These are phyloP conservation scores for Drosophila setifemur DNA, from an alignment of 1,140 invertebrate genomes.

Conservation along the genomic window DNA sequence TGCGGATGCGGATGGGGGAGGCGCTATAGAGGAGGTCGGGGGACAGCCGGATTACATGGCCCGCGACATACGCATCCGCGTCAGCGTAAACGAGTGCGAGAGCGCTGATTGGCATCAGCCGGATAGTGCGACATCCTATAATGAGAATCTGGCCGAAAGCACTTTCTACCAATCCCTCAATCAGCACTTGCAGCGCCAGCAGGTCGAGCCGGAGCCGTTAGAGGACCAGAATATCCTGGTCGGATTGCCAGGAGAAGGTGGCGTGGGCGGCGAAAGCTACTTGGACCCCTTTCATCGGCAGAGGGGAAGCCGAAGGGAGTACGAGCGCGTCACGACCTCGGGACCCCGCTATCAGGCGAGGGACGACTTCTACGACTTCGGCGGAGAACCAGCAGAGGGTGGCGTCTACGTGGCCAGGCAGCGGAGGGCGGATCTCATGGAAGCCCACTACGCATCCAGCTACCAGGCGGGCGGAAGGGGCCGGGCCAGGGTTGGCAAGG, in stretches of 20 bases:
- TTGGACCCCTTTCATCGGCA: conserved; percentile 74
- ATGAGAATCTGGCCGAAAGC: conserved; percentile 79
- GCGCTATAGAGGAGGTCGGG: background rate
- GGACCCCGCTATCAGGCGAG: conserved; percentile 17
- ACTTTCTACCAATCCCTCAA: conserved; percentile 81
- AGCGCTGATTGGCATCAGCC: conserved; percentile 66
- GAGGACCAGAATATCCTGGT: conserved; percentile 12
- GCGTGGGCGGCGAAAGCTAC: conserved; percentile 61
- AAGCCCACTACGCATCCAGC: conserved; percentile 61
- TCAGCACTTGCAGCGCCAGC: conserved; percentile 75
- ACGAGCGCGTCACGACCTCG: conserved; percentile 23
- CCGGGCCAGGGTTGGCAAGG: conserved; percentile 4
- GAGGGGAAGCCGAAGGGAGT: conserved; percentile 39
- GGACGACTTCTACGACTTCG: conserved; percentile 59
- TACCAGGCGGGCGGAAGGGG: conserved; percentile 24
- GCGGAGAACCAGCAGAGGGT: conserved; percentile 21
- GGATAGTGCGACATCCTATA: conserved; percentile 52
- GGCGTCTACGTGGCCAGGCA: conserved; percentile 39
- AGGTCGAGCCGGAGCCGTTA: conserved; percentile 11
- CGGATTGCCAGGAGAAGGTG: background rate
- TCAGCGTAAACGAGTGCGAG: conserved; percentile 68
- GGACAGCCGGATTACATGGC: conserved; percentile 50
- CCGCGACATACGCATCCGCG: conserved; percentile 66
- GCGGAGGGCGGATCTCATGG: conserved; percentile 56
- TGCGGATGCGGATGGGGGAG: background rate